phyloP scores from a whole-genome alignment of 2,113 vertebrate species.

The Eupsittula cactorum region DNA sequence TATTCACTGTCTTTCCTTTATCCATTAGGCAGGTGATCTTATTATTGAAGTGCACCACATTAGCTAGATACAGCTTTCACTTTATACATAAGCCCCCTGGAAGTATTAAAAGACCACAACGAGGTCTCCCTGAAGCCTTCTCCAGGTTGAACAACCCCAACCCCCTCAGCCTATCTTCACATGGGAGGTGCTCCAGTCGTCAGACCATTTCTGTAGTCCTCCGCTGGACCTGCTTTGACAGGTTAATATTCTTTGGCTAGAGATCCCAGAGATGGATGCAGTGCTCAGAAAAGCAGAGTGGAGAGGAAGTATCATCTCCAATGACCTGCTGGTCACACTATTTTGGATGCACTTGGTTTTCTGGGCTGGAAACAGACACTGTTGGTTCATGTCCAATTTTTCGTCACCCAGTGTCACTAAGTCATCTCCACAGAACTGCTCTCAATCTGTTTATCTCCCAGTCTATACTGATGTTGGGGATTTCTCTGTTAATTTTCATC shows the following conservation, averaged over 20 bases:
- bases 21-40: neutral
- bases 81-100: neutral
- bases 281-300: neutral
- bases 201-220: neutral
- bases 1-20: neutral
- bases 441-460: neutral
- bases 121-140: neutral
- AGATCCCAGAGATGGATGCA: neutral
- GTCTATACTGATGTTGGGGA: neutral
- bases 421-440: neutral
- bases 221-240: neutral
- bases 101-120: neutral
- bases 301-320: neutral
- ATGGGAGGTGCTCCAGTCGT: neutral
- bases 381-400: neutral
- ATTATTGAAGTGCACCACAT: neutral
- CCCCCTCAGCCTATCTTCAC: neutral
- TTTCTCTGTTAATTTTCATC: neutral
- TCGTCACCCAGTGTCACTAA: neutral
- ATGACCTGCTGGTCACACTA: neutral
- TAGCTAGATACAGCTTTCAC: neutral
- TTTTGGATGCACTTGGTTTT: neutral
- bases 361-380: neutral
- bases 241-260: too few species aligned
- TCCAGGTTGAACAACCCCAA: neutral